Evolutionary conservation across 1,140 invertebrate species (phyloP).

Genomic region (Nixonia krombeini): DNA sequence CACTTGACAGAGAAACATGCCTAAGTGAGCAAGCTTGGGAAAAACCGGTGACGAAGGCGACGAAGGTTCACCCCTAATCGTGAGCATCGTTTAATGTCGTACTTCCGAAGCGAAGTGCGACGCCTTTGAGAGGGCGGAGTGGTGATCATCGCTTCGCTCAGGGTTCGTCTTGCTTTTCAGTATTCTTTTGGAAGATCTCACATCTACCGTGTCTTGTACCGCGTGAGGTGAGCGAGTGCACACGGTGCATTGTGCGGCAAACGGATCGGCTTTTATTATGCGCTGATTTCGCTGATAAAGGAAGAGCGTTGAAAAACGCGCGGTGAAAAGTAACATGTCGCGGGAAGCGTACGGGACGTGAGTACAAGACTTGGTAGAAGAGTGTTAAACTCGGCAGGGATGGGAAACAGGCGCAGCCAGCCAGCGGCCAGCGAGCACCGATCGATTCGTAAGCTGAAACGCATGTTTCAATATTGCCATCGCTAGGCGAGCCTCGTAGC

Average conservation of each 20-base stretch:
- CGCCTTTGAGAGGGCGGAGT: background rate
- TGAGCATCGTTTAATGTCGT: background rate
- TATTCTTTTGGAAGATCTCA: background rate
- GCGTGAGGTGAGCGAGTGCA: background rate
- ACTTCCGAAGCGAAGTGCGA: too few species aligned
- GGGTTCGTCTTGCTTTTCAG: background rate
- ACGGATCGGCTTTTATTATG: background rate
- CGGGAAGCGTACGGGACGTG: background rate
- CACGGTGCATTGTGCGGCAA: background rate
- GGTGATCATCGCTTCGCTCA: too few species aligned
- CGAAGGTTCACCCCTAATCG: too few species aligned
- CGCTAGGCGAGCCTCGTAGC: background rate
- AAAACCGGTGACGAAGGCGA: background rate
- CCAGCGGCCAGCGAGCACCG: slow-evolving; percentile 36
- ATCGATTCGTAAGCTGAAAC: slow-evolving; percentile 59
- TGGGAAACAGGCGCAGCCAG: slow-evolving; percentile 20
- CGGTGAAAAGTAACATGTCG: too few species aligned
- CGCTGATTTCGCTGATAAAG: background rate
- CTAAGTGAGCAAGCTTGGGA: background rate
- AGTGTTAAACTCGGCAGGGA: slow-evolving; percentile 2
- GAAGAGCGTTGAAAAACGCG: background rate
- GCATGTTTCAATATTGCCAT: slow-evolving; percentile 40
- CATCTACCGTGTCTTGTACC: slow-evolving; percentile 3
- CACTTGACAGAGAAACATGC: background rate
- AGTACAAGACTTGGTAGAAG: slow-evolving; percentile 6